Evolutionary conservation across 2,797 vertebrate genomes (phyloP), one percentile per base, ranked within the genome.

Genomic region (Brachymystax lenok): DNA sequence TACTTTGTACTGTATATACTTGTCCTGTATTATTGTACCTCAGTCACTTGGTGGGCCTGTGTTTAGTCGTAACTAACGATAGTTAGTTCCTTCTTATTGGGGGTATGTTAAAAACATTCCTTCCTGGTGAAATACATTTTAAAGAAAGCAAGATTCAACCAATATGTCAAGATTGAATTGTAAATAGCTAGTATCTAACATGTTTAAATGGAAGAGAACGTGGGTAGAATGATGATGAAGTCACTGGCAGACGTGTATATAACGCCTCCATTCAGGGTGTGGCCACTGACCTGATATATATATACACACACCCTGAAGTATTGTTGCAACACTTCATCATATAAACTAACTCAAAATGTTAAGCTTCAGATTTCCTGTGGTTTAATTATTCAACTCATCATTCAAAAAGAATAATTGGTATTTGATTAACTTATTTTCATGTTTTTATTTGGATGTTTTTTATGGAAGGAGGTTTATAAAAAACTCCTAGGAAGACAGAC

Each of bases 1-100:
- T 82, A 56, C 79, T 90, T 90, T 92, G 80, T 86, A 89, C 81
- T 91, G 85, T 91, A 90, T 80, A 92, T 90, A 92, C 79, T 63
- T 63, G 1, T 85, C 79, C 70, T 69, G 87, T 91, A 83, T 89
- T 85, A 83, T 85, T 87, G 89, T 88, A 78, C 80, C 86, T 89
- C 76, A 35, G 56, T 74, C 87, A 81, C 69, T 88, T 90, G 80
- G 90, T 93, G 88, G 80, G 90, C 79, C 70, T 46, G 88, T 91
- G 85, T 89, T 91, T 80, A 83, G 86, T 90, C 74, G 82, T 88
- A 88, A 87, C 74, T 82, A 24, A 24, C 17, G 4, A 4, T 24
- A 82, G 86, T 92, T 84, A 84, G 82, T 91, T 91, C 73, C 81
- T 87, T 77, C 82, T 90, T 80, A 88, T 91, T 88, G 30, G 88